These are phyloP conservation scores for Drosophila busckii DNA, from an alignment of 1,140 invertebrate species.

Conservation along the genomic window DNA sequence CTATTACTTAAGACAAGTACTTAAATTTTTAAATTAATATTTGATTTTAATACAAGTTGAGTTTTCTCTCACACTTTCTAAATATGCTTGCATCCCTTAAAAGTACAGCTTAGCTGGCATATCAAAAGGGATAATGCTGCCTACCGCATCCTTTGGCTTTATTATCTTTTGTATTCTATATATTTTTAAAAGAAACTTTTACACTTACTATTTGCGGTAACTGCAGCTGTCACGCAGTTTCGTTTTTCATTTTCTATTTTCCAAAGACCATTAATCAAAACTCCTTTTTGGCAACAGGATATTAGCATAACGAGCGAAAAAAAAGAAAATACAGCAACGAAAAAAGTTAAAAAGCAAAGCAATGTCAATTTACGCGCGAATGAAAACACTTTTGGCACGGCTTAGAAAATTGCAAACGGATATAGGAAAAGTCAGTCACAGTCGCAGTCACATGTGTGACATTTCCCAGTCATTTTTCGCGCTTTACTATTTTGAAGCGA, in stretches of 20 bases:
- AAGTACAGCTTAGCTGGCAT: no score
- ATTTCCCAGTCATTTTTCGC: conserved; percentile 51
- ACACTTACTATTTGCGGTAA: conserved; percentile 1
- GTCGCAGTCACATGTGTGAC: conserved; percentile 47
- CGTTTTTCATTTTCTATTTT: conserved; percentile 21
- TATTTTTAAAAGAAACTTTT: conserved; percentile 1
- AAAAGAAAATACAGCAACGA: conserved; percentile 2
- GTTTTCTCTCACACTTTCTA: no score
- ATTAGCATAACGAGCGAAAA: conserved; percentile 64
- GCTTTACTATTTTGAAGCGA: conserved; percentile 49
- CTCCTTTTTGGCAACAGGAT: conserved; percentile 51
- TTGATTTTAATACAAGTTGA: no score
- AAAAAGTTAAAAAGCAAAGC: conserved; percentile 54
- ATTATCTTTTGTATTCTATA: background rate
- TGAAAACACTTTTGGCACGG: conserved; percentile 34
- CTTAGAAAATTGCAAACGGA: conserved; percentile 71
- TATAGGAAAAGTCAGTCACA: conserved; percentile 49
- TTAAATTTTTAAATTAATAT: no score
- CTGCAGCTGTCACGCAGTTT: conserved; percentile 46
- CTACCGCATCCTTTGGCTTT: no score
- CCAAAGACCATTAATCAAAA: conserved; percentile 71
- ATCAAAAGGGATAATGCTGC: no score
- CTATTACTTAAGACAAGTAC: no score
- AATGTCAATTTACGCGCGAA: conserved; percentile 67
- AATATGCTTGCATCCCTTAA: no score